These are phyloP conservation scores for Clarias platycephalus DNA, from an alignment of 2,797 vertebrate species.

Conservation along the genomic window DNA sequence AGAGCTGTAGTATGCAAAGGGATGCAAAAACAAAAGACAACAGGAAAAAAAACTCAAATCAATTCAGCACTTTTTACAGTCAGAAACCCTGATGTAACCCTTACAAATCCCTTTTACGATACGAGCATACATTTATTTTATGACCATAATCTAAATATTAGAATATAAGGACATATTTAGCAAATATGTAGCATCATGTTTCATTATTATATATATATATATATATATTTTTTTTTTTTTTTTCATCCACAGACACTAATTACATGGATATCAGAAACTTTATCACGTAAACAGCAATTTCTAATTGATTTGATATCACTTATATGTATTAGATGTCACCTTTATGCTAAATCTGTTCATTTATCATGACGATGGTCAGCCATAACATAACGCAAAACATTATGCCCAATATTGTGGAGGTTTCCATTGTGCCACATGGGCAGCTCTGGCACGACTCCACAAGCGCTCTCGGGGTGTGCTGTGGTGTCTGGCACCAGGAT, in stretches of 20 bases:
- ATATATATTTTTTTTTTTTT: no score
- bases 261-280: neutral
- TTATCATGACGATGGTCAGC: no score
- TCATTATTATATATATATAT: neutral
- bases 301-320: neutral
- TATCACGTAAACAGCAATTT: neutral
- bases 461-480: no score
- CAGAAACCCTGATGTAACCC: neutral
- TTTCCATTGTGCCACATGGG: no score
- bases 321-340: neutral
- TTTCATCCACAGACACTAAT: neutral
- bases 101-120: neutral
- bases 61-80: neutral
- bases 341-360: neutral
- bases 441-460: no score
- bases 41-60: constrained; percentile 36
- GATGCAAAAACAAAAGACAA: constrained; percentile 63
- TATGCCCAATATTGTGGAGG: no score
- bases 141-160: neutral
- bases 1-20: constrained; percentile 83
- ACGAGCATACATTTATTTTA: neutral
- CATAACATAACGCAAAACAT: no score
- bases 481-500: no score
- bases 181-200: neutral
- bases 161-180: neutral